Conservation (phyloP, 2,797 vertebrate genomes). For the Tauraco hartlaubi region DNA sequence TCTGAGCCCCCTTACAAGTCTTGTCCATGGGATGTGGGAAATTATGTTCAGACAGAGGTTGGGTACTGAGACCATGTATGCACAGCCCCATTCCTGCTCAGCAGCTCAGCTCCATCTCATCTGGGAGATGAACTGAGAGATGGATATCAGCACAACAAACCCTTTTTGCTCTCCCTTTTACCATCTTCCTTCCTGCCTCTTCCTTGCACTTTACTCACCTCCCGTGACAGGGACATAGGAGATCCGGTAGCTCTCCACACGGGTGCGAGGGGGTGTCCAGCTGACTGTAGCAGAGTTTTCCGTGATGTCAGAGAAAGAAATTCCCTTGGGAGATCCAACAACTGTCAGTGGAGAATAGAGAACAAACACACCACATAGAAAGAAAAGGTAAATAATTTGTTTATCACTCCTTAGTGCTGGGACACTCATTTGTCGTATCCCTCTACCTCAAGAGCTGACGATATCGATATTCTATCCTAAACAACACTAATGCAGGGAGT, state of each 20-base stretch:
- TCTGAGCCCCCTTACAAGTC: neutral
- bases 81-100: neutral
- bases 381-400: neutral
- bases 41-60: neutral
- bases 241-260: slow-evolving; percentile 89
- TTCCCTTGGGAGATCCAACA: slow-evolving; percentile 89
- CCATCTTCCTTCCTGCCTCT: neutral
- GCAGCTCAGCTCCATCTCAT: neutral
- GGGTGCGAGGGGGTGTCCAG: slow-evolving; percentile 86
- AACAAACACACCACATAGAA: slow-evolving; percentile 8
- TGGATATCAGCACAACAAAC: neutral
- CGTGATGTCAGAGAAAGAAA: slow-evolving; percentile 92
- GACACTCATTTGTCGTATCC: neutral
- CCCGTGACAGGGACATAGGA: slow-evolving; percentile 87
- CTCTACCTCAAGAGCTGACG: neutral
- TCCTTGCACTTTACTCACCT: slow-evolving; percentile 78
- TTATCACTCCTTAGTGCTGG: neutral
- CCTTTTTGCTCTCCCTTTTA: neutral
- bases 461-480: neutral
- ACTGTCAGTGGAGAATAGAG: slow-evolving; percentile 74
- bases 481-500: neutral
- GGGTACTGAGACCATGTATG: neutral
- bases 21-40: neutral
- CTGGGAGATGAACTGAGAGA: neutral
- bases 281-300: slow-evolving; percentile 90